These are phyloP conservation scores for Lasioglossum albipes DNA, from an alignment of 1,140 invertebrate genomes.

Conservation along the genomic window DNA sequence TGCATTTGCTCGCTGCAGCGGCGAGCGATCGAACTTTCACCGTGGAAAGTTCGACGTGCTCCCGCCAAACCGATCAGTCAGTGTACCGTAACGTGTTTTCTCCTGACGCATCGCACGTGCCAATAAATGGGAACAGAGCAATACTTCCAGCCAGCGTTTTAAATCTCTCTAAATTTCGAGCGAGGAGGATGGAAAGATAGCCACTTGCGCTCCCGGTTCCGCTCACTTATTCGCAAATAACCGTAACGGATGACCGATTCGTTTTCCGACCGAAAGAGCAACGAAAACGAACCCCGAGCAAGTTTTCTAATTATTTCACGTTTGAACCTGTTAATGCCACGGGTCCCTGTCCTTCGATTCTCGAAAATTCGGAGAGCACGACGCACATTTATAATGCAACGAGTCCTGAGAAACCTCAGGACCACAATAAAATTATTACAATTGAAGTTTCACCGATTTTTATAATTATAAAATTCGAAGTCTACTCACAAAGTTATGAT, in stretches of 20 bases:
- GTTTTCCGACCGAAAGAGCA: background rate
- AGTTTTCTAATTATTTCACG: constrained; percentile 1
- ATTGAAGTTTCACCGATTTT: too few relatives aligned
- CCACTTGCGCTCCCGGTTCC: constrained; percentile 20
- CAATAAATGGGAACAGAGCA: constrained; percentile 61
- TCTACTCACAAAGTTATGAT: too few relatives aligned
- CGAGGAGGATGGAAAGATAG: constrained; percentile 27
- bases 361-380: background rate
- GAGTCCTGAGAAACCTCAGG: too few relatives aligned
- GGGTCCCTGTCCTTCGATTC: background rate
- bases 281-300: background rate
- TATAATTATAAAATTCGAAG: too few relatives aligned
- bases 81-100: constrained; percentile 61
- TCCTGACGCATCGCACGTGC: constrained; percentile 62
- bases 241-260: constrained; percentile 16
- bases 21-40: constrained; percentile 45
- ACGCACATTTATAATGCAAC: too few relatives aligned
- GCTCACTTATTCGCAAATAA: constrained; percentile 27
- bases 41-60: constrained; percentile 56
- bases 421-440: too few relatives aligned
- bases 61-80: constrained; percentile 60
- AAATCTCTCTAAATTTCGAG: constrained; percentile 49
- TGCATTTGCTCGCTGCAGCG: constrained; percentile 29
- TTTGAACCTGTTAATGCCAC: background rate
- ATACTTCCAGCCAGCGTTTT: constrained; percentile 58